These are phyloP conservation scores for Odontomachus brunneus DNA, from an alignment of 1,140 invertebrate species.

Conservation along the genomic window DNA sequence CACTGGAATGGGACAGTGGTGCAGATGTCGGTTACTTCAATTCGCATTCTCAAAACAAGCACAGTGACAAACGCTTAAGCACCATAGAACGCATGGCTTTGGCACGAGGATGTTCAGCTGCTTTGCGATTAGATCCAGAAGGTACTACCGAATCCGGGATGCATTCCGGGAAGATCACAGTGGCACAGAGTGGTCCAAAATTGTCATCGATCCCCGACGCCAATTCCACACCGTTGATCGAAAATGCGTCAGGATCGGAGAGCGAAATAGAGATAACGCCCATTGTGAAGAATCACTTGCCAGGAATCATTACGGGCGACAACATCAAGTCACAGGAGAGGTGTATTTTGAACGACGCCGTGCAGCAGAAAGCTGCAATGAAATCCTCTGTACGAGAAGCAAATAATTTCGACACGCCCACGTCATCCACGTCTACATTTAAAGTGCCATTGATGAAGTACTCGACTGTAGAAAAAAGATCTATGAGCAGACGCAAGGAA, in stretches of 20 bases:
- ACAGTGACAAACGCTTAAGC: slow-evolving; percentile 84
- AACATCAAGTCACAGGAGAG: slow-evolving; percentile 68
- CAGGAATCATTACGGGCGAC: slow-evolving; percentile 74
- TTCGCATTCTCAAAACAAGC: slow-evolving; percentile 79
- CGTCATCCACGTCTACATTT: slow-evolving; percentile 59
- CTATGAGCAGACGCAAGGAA: slow-evolving; percentile 48
- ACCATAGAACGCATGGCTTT: slow-evolving; percentile 87
- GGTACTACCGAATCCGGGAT: slow-evolving; percentile 78
- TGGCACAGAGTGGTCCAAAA: slow-evolving; percentile 41
- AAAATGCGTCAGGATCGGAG: slow-evolving; percentile 77
- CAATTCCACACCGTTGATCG: slow-evolving; percentile 79
- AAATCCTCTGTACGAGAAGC: slow-evolving; percentile 29
- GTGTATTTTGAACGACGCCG: slow-evolving; percentile 27
- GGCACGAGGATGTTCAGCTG: slow-evolving; percentile 79
- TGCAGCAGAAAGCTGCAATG: slow-evolving; percentile 2
- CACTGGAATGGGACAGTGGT: slow-evolving; percentile 91
- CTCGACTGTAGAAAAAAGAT: slow-evolving; percentile 51
- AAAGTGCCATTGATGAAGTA: slow-evolving; percentile 71
- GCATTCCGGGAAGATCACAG: slow-evolving; percentile 60
- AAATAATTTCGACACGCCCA: slow-evolving; percentile 61
- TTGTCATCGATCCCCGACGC: slow-evolving; percentile 73
- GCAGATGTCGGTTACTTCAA: slow-evolving; percentile 91
- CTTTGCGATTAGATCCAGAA: slow-evolving; percentile 83
- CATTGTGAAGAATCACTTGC: slow-evolving; percentile 79
- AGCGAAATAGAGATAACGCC: slow-evolving; percentile 84